phyloP scores from a whole-genome alignment of 2,797 vertebrate genomes.

The Typhlichthys subterraneus region DNA sequence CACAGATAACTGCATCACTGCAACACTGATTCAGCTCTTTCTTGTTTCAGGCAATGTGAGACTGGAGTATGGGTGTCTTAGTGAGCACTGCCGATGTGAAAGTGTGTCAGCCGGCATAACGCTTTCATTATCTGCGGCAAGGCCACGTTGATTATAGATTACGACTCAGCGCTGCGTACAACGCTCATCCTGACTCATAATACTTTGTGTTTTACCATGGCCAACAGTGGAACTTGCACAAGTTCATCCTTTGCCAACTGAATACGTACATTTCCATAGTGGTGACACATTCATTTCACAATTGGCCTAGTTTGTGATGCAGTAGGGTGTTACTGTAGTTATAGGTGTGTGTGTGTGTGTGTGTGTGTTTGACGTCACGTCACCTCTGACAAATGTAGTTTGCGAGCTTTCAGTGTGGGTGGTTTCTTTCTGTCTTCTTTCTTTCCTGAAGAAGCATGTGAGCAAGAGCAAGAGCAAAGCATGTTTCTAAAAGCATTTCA shows the following conservation, averaged over 20 bases:
- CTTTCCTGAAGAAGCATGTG: constrained; percentile 29
- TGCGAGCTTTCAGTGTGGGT: background rate
- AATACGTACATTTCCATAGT: background rate
- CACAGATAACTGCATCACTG: no score
- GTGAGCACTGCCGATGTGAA: background rate
- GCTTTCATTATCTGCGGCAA: constrained; percentile 27
- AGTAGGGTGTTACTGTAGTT: constrained; percentile 29
- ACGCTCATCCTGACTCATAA: constrained; percentile 10
- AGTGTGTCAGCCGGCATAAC: background rate
- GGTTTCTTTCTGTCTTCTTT: constrained; percentile 11
- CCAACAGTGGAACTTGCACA: background rate
- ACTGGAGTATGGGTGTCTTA: background rate
- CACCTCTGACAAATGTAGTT: no score
- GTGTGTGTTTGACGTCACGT: background rate
- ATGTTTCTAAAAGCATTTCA: constrained; percentile 12
- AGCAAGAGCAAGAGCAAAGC: constrained; percentile 28
- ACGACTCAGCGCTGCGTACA: constrained; percentile 44
- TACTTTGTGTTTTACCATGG: constrained; percentile 2
- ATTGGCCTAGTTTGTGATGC: constrained; percentile 16
- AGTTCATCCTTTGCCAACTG: constrained; percentile 9
- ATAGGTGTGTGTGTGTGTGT: background rate
- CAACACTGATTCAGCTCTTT: constrained; percentile 1
- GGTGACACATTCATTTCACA: constrained; percentile 14
- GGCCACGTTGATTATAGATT: constrained; percentile 10
- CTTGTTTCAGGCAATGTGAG: background rate